A percentile compares a stretch with the other conserved stretches of the same genome.
These are phyloP conservation scores for Kradibia gibbosae DNA, from an alignment of 1,140 invertebrate species.

Conservation along the genomic window DNA sequence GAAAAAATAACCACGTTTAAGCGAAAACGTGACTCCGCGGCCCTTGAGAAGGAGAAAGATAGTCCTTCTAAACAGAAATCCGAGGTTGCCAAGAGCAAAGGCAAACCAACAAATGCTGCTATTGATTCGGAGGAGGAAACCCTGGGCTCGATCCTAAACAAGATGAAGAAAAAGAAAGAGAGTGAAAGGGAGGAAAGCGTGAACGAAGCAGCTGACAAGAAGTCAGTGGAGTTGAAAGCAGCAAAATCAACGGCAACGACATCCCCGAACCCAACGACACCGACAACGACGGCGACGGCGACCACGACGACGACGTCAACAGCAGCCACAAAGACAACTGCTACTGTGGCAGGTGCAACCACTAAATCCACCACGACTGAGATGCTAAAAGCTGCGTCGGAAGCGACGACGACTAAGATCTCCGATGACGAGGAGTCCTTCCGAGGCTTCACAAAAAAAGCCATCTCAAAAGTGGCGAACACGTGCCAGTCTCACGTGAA, in stretches of 20 bases:
- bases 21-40: conserved; percentile 52
- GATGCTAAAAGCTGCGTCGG: not conserved
- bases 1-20: conserved; percentile 40
- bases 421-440: conserved; percentile 74
- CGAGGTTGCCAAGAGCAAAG: conserved; percentile 39
- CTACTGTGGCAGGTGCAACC: conserved; percentile 41
- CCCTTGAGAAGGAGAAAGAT: conserved; percentile 50
- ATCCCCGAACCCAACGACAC: conserved; percentile 31
- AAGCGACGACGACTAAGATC: conserved; percentile 54
- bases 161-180: conserved; percentile 63
- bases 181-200: conserved; percentile 46
- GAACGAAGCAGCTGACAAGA: not conserved
- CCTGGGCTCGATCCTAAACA: conserved; percentile 60
- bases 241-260: conserved; percentile 39
- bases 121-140: conserved; percentile 64
- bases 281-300: not conserved
- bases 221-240: conserved; percentile 1
- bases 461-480: conserved; percentile 63
- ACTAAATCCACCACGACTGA: conserved; percentile 3
- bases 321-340: conserved; percentile 2
- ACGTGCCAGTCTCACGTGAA: conserved; percentile 59
- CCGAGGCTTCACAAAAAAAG: conserved; percentile 71
- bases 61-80: conserved; percentile 15
- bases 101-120: not conserved
- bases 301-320: conserved; percentile 46